A percentile compares a stretch with the other conserved stretches of the same genome.
phyloP scores from a whole-genome alignment of 1,140 invertebrate species.

The Orchesella cincta region DNA sequence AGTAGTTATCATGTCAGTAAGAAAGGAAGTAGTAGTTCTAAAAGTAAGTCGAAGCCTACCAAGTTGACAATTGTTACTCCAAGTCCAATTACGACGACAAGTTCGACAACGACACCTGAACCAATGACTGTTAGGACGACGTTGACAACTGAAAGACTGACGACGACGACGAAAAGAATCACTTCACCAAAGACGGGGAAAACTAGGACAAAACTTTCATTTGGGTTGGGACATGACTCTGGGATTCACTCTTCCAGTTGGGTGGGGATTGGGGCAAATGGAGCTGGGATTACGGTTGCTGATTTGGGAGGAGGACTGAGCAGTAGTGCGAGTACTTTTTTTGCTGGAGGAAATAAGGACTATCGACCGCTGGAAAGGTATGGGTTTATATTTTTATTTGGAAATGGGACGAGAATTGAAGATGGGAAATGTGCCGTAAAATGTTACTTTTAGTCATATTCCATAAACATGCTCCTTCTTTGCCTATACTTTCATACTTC shows the following conservation, averaged over 20 bases:
- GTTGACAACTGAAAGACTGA: conserved; percentile 10
- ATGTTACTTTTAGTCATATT: too few relatives aligned
- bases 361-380: conserved; percentile 15
- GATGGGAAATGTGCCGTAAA: too few relatives aligned
- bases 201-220: background rate
- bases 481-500: background rate
- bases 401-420: too few relatives aligned
- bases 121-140: background rate
- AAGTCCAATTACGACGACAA: conserved; percentile 1
- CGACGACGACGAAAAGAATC: background rate
- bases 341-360: background rate
- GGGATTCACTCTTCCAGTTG: conserved; percentile 1
- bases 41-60: background rate
- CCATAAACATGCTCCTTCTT: too few relatives aligned
- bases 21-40: background rate
- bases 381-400: background rate
- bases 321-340: background rate
- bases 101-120: background rate
- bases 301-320: background rate
- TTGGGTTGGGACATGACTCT: conserved; percentile 6
- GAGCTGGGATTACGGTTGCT: background rate
- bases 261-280: background rate
- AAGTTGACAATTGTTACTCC: conserved; percentile 6
- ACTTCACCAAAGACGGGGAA: background rate
- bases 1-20: background rate